Evolutionary conservation across 2,888 invertebrate genomes (phyloP).

Genomic region (Yponomeuta malinellus): DNA sequence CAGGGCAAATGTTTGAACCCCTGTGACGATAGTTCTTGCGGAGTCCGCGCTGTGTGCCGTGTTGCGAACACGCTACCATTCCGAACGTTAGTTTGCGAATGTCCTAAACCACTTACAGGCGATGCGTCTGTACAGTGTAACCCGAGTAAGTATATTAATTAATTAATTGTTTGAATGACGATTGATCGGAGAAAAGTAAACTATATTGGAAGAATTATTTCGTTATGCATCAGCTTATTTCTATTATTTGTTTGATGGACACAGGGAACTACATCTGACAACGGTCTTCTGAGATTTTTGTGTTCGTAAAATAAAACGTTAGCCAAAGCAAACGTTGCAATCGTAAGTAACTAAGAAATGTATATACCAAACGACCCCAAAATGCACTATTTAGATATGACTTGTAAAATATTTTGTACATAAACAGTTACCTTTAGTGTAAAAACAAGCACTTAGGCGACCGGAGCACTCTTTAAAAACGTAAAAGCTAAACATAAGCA

Average conservation of each 20-base stretch:
- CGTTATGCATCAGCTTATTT: not conserved
- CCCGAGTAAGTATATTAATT: slow-evolving; percentile 77
- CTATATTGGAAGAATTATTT: too few relatives aligned
- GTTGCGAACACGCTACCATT: slow-evolving; percentile 91
- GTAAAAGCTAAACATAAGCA: not conserved
- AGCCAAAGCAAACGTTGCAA: not conserved
- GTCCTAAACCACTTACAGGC: slow-evolving; percentile 87
- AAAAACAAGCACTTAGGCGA: not conserved
- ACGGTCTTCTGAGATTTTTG: not conserved
- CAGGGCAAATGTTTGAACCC: slow-evolving; percentile 87
- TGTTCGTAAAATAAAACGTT: not conserved
- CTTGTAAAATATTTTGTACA: not conserved
- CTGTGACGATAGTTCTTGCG: slow-evolving; percentile 87
- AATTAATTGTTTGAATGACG: not conserved
- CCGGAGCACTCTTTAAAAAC: not conserved
- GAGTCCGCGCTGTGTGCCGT: slow-evolving; percentile 85
- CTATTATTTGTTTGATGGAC: not conserved
- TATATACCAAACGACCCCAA: not conserved
- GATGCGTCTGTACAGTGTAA: slow-evolving; percentile 91
- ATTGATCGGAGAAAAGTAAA: not conserved
- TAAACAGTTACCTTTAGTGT: not conserved
- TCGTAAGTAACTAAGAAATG: not conserved
- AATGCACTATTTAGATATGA: not conserved
- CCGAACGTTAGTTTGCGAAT: slow-evolving; percentile 91
- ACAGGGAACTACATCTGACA: not conserved